These are phyloP conservation scores for Drosophila tsacasi DNA, from an alignment of 1,140 invertebrate species.

Conservation along the genomic window DNA sequence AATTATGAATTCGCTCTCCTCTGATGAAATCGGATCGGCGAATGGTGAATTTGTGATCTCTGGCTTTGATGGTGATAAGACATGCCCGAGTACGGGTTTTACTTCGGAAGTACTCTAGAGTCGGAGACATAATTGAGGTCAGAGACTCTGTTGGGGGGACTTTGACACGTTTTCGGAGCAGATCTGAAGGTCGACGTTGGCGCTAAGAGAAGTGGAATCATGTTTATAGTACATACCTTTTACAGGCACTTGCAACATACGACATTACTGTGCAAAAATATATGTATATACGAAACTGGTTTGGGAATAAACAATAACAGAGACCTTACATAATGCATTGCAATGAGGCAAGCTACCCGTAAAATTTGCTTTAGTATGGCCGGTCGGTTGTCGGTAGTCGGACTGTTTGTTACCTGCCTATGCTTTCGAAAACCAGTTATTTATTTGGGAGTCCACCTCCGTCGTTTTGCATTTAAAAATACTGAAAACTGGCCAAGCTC, in stretches of 20 bases:
- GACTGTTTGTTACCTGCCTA: conserved; percentile 17
- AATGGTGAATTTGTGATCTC: conserved; percentile 21
- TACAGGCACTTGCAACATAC: conserved; percentile 43
- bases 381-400: conserved; percentile 24
- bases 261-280: conserved; percentile 32
- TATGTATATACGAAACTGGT: conserved; percentile 32
- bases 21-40: conserved; percentile 50
- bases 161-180: conserved; percentile 51
- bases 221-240: conserved; percentile 30
- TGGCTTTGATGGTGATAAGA: conserved; percentile 24
- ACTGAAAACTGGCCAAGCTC: conserved; percentile 18
- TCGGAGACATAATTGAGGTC: conserved; percentile 35
- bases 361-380: conserved; percentile 45
- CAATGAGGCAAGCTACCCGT: conserved; percentile 46
- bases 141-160: conserved; percentile 31
- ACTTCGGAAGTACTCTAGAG: conserved; percentile 17
- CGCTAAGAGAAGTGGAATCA: conserved; percentile 30
- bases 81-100: conserved; percentile 11
- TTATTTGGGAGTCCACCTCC: conserved; percentile 22
- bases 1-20: conserved; percentile 44
- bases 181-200: conserved; percentile 31
- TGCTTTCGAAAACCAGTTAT: conserved; percentile 52
- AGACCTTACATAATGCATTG: conserved; percentile 53
- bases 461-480: conserved; percentile 7
- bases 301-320: conserved; percentile 50